Base-by-base conservation (phyloP, 2,113 vertebrate genomes). In the Scolopax mira region DNA sequence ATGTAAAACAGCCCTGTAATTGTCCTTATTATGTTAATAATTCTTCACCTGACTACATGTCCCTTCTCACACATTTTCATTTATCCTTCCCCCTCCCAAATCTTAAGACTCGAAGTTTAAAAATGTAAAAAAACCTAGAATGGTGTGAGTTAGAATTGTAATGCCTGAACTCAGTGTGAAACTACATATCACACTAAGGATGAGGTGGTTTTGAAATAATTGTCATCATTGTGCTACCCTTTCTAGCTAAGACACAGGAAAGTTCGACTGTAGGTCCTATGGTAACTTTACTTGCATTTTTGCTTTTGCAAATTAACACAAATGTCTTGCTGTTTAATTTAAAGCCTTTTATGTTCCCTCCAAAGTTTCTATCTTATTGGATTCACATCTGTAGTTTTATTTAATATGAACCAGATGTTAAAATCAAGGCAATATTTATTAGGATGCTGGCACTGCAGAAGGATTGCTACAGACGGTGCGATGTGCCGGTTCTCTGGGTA, bases 331-430 rank as follows among this genome's bases (percentile, higher is more conserved):
- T 84, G 24, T 35, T 84, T 90, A 90, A 96, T 93, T 71, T 91
- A 88, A 78, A 91, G 33, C 30, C 69, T 92, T 94, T 88, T 80
- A 86, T 83, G 48, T 90, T 91, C n/a, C 28, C 58, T 95, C 73
- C 78, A 75, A 84, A 93, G 16, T 92, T 28, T 95, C 83, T 90
- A 48, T 92, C 93, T 93, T 69, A 91, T 69, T 94, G 66, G 86
- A 94, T 79, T 93, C 88, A 93, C 80, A 96, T 96, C 93, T 95
- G 77, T 88, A 93, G 57, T 65, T 93, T 79, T 74, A 91, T 93
- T 95, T 95, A 95, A 93, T 77, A 69, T 33, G 44, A 93, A 84
- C 73, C 94, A 96, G 92, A 93, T 95, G 93, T 79, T 92, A 83
- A 90, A 93, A 95, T 73, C 65, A 75, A 79, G 90, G 72, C 70